phyloP scores from a whole-genome alignment of 2,888 invertebrate species.

The Geophilus truncorum region DNA sequence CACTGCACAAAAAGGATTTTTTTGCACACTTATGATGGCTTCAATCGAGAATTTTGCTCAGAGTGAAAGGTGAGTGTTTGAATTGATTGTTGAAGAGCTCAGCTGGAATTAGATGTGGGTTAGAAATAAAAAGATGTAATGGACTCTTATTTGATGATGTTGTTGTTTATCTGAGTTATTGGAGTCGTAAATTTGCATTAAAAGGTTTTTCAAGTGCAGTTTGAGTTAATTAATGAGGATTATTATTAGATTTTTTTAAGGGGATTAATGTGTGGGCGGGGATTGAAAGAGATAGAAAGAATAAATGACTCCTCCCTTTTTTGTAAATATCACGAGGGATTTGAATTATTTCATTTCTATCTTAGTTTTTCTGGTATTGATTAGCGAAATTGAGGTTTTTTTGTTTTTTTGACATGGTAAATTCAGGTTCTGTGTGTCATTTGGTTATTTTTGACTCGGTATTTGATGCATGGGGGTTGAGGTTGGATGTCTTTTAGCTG shows the following conservation, averaged over 20 bases:
- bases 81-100: background rate
- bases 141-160: background rate
- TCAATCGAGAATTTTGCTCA: background rate
- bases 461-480: background rate
- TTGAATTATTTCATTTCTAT: background rate
- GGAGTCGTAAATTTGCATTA: background rate
- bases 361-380: background rate
- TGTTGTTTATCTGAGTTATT: background rate
- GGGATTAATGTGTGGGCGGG: background rate
- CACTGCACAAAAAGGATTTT: too few relatives aligned
- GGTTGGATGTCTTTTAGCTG: background rate
- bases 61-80: background rate
- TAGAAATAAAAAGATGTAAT: background rate
- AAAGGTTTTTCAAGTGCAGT: background rate
- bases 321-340: constrained; percentile 37
- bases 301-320: background rate
- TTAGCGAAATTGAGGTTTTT: background rate
- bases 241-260: background rate
- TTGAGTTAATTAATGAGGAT: background rate
- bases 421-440: background rate
- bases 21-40: too few relatives aligned
- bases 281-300: background rate
- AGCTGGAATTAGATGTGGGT: background rate
- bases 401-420: background rate
- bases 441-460: background rate